phyloP scores from a whole-genome alignment of 2,113 vertebrate genomes.

The Xenopus tropicalis region DNA sequence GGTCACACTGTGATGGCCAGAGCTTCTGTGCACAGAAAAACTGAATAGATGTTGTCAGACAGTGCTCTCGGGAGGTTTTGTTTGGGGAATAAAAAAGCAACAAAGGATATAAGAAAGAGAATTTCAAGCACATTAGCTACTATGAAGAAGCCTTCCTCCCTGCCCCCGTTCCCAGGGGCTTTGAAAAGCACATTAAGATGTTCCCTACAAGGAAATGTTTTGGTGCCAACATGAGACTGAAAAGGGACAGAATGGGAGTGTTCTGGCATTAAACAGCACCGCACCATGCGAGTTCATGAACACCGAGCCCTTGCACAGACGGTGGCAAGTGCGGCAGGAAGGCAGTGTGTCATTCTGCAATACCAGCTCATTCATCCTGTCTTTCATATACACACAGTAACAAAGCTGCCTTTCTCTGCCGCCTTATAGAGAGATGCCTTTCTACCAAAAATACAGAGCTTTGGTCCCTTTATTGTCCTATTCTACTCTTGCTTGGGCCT shows the following conservation, averaged over 20 bases:
- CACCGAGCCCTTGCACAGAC: slow-evolving; percentile 11
- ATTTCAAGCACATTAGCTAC: slow-evolving; percentile 46
- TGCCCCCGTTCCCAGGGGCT: slow-evolving; percentile 43
- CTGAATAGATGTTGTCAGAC: slow-evolving; percentile 44
- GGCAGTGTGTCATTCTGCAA: slow-evolving; percentile 32
- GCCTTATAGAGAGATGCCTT: slow-evolving; percentile 9
- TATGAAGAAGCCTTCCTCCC: slow-evolving; percentile 37
- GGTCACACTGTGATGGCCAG: slow-evolving; percentile 35
- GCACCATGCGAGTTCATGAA: slow-evolving; percentile 21
- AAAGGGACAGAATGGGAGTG: slow-evolving; percentile 24
- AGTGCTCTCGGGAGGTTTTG: slow-evolving; percentile 25
- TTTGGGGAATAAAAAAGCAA: slow-evolving; percentile 37
- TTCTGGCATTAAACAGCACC: slow-evolving; percentile 4
- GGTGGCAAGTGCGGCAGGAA: slow-evolving; percentile 43
- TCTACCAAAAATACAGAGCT: background rate
- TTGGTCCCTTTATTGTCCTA: slow-evolving; percentile 8
- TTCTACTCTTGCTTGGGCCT: background rate
- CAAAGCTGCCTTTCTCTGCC: slow-evolving; percentile 57
- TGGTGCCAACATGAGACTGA: slow-evolving; percentile 33
- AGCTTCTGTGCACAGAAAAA: slow-evolving; percentile 35
- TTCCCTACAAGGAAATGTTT: slow-evolving; percentile 45
- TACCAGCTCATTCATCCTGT: slow-evolving; percentile 29
- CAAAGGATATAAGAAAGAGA: slow-evolving; percentile 39
- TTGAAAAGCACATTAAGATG: slow-evolving; percentile 45
- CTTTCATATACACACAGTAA: slow-evolving; percentile 59